Conservation (phyloP, 2,888 invertebrate genomes). For the Drosophila atripex region DNA sequence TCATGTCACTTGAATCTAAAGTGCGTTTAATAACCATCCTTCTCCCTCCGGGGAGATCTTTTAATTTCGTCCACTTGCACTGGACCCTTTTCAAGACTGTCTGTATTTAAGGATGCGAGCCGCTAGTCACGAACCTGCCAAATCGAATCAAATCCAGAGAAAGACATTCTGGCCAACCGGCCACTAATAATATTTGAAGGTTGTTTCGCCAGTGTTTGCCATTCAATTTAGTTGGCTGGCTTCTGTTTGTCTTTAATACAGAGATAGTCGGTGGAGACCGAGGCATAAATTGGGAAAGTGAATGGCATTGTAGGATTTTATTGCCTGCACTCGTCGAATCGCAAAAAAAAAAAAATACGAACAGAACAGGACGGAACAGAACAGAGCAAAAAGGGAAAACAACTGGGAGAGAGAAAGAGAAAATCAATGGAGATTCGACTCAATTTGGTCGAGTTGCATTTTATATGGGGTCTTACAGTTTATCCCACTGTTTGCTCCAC, state of each 20-base stretch:
- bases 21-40: not conserved
- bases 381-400: constrained; percentile 39
- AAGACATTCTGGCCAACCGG: constrained; percentile 4
- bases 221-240: not conserved
- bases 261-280: constrained; percentile 5
- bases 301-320: constrained; percentile 19
- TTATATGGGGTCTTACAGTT: constrained; percentile 33
- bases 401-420: constrained; percentile 14
- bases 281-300: constrained; percentile 19
- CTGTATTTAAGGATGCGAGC: no score
- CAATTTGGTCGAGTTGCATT: constrained; percentile 43
- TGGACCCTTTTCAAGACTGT: constrained; percentile 13
- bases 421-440: constrained; percentile 35
- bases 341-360: constrained; percentile 41
- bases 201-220: constrained; percentile 7
- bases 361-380: no score
- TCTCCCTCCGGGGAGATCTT: not conserved
- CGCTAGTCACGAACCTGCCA: constrained; percentile 22
- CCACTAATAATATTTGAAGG: constrained; percentile 25
- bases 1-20: constrained; percentile 9
- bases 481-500: constrained; percentile 34
- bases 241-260: not conserved
- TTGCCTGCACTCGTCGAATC: constrained; percentile 53
- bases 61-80: not conserved
- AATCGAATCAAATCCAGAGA: constrained; percentile 35